Evolutionary conservation across 2,113 vertebrate species (phyloP).

Genomic region (Paradisaea rubra): DNA sequence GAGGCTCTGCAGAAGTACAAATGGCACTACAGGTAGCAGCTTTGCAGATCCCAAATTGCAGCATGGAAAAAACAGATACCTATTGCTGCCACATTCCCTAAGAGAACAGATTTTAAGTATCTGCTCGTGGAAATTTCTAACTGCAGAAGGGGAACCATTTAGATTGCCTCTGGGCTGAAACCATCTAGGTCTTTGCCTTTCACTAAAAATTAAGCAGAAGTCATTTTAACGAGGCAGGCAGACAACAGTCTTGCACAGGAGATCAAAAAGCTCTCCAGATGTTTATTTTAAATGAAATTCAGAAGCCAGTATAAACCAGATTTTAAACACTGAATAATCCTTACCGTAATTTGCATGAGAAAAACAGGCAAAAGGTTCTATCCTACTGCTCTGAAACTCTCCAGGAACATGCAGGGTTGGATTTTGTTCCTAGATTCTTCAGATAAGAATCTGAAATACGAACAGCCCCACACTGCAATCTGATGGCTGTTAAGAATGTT

Average conservation of each 20-base stretch:
- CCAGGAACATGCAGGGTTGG: neutral
- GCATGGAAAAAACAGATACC: neutral
- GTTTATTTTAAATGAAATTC: slow-evolving; percentile 51
- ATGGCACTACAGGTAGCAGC: neutral
- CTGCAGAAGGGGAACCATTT: neutral
- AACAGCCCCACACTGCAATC: neutral
- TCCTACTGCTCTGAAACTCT: neutral
- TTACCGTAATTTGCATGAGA: slow-evolving; percentile 7
- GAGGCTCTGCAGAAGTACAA: neutral
- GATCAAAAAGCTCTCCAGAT: slow-evolving; percentile 55
- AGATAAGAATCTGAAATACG: neutral
- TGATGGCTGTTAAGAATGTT: neutral
- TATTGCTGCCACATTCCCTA: neutral
- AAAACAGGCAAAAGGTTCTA: neutral
- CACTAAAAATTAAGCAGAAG: slow-evolving; percentile 16
- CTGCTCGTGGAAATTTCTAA: neutral
- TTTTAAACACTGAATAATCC: slow-evolving; percentile 42
- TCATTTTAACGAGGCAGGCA: neutral
- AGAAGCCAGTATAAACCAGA: slow-evolving; percentile 44
- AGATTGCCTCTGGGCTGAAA: neutral
- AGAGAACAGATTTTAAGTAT: neutral
- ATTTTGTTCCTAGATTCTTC: neutral
- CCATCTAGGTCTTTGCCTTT: neutral
- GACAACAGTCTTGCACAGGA: neutral
- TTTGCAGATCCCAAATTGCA: neutral